Percentiles rank a stretch among this genome's conserved stretches.
Conservation (phyloP, 2,113 vertebrate genomes). For the Mixornis gularis region DNA sequence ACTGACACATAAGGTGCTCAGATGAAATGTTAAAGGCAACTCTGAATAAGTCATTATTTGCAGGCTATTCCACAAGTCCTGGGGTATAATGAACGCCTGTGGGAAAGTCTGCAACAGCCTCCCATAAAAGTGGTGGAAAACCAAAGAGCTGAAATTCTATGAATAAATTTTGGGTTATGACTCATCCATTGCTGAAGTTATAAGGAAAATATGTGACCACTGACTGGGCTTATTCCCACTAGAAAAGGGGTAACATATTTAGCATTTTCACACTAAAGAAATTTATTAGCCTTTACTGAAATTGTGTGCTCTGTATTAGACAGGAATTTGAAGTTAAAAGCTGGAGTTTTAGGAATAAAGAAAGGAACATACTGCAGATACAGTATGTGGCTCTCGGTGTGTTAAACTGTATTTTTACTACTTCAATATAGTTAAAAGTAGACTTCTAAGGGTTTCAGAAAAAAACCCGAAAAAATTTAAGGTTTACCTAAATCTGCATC, state of each 20-base stretch:
- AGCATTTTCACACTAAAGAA: background rate
- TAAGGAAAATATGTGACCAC: conserved; percentile 23
- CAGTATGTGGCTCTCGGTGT: background rate
- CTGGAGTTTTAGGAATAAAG: background rate
- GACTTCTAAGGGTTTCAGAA: background rate
- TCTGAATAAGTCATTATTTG: background rate
- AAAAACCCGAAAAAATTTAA: background rate
- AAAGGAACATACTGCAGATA: background rate
- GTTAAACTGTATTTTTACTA: background rate
- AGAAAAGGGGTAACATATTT: background rate
- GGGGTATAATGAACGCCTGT: background rate
- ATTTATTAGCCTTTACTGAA: background rate
- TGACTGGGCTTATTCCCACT: background rate
- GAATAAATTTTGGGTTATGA: conserved; percentile 25
- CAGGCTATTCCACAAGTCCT: background rate
- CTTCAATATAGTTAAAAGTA: background rate
- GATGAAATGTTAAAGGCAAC: background rate
- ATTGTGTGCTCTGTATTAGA: background rate
- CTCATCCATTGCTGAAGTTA: conserved; percentile 26
- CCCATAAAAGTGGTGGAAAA: conserved; percentile 22
- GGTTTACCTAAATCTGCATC: background rate
- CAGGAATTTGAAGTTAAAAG: background rate
- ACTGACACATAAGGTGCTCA: background rate
- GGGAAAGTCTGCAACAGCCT: background rate
- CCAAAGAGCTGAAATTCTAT: conserved; percentile 27